Evolutionary conservation across 2,113 vertebrate genomes (phyloP).

Genomic region (Cranoglanis bouderius): DNA sequence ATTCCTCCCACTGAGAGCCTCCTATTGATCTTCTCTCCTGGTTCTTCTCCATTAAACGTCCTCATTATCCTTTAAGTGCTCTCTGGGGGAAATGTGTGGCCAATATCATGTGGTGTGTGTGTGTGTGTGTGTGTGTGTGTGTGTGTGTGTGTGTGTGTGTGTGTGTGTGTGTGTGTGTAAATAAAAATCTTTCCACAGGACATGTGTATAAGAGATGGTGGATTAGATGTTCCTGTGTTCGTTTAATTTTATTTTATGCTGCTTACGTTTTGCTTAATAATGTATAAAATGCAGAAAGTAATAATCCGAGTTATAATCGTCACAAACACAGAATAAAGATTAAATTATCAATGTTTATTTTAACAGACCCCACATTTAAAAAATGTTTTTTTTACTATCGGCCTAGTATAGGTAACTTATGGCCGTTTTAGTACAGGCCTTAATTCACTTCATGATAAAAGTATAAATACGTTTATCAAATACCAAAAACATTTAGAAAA

Average conservation of each 20-base stretch:
- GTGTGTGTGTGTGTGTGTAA: not conserved
- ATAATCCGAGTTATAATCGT: not conserved
- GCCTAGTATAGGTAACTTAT: too few species aligned
- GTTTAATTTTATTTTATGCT: not conserved
- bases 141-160: not conserved
- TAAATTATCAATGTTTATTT: too few species aligned
- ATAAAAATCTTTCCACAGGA: not conserved
- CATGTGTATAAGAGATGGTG: not conserved
- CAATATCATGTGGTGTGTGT: not conserved
- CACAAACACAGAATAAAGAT: not conserved
- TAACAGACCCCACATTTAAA: too few species aligned
- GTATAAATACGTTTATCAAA: too few species aligned
- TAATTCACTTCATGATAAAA: too few species aligned
- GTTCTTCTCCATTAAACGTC: not conserved
- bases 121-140: not conserved
- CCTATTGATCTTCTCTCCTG: not conserved
- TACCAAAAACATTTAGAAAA: too few species aligned
- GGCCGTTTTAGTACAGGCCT: too few species aligned
- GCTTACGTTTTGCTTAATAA: not conserved
- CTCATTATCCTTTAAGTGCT: constrained; percentile 28
- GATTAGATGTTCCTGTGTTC: not conserved
- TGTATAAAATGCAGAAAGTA: not conserved
- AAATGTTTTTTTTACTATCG: too few species aligned
- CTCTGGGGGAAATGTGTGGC: not conserved
- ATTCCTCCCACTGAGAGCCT: not conserved